Conservation (phyloP, 2,888 invertebrate species). For the Volucella bombylans region DNA sequence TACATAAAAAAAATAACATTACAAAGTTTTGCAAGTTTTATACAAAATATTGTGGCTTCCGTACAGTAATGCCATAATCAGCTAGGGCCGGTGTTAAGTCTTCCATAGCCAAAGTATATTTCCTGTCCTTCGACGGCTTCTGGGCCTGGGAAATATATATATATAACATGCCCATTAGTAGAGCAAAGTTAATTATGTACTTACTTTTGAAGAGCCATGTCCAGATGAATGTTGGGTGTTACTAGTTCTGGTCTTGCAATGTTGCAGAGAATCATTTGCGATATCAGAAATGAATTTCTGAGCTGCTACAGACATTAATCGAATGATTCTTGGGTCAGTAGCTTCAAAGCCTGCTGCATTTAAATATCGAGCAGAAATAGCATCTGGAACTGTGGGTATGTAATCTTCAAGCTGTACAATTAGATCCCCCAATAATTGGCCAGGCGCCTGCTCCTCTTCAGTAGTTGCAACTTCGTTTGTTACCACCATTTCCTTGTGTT, state of each 20-base stretch:
- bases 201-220: constrained; percentile 84
- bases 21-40: constrained; percentile 79
- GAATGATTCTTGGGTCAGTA: constrained; percentile 93
- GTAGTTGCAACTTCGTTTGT: constrained; percentile 41
- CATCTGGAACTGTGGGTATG: constrained; percentile 94
- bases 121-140: constrained; percentile 87
- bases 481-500: constrained; percentile 43
- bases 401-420: constrained; percentile 96
- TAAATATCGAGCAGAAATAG: constrained; percentile 91
- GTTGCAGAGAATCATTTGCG: constrained; percentile 97
- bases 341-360: constrained; percentile 96
- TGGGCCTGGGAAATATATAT: constrained; percentile 80
- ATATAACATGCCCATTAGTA: constrained; percentile 48
- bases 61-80: constrained; percentile 97
- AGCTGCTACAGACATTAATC: constrained; percentile 95
- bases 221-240: constrained; percentile 86
- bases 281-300: constrained; percentile 99
- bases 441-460: constrained; percentile 78
- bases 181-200: background rate
- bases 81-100: constrained; percentile 96
- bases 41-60: constrained; percentile 96
- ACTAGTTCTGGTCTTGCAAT: constrained; percentile 95
- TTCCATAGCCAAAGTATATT: constrained; percentile 96
- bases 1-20: background rate
- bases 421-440: constrained; percentile 94